Percentiles rank a stretch among this genome's conserved stretches.
Conservation (phyloP, 2,113 vertebrate species). For the Mionectes macconnelli region DNA sequence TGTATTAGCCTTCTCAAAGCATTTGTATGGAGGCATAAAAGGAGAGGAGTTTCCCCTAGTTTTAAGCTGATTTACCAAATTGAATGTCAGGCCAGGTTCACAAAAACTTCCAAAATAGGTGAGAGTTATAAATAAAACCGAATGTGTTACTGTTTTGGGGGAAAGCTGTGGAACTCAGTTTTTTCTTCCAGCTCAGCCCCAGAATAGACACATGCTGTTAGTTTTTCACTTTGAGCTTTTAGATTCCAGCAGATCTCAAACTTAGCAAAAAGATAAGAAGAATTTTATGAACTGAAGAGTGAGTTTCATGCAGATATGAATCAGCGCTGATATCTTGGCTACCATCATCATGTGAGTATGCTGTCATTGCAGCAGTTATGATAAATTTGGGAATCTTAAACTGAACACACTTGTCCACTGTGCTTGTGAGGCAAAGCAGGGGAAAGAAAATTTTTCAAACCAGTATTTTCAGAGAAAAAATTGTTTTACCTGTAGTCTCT, state of each 20-base stretch:
- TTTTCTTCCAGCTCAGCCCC: slow-evolving; percentile 40
- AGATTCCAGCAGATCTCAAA: slow-evolving; percentile 38
- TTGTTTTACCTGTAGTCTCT: background rate
- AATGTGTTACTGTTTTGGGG: slow-evolving; percentile 51
- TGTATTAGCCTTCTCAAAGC: background rate
- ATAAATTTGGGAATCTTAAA: slow-evolving; percentile 33
- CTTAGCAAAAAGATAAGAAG: slow-evolving; percentile 41
- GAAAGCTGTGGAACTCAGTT: slow-evolving; percentile 39
- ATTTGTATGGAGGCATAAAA: background rate
- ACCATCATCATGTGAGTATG: slow-evolving; percentile 40
- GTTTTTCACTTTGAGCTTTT: slow-evolving; percentile 45
- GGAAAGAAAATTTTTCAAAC: background rate
- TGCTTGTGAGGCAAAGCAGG: background rate
- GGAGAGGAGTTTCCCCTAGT: background rate
- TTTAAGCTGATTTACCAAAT: slow-evolving; percentile 1
- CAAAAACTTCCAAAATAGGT: slow-evolving; percentile 54
- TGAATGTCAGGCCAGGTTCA: slow-evolving; percentile 36
- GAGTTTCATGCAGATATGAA: slow-evolving; percentile 56
- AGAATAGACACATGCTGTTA: slow-evolving; percentile 55
- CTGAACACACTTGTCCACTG: background rate
- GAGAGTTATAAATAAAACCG: slow-evolving; percentile 50
- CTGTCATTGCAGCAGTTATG: slow-evolving; percentile 32
- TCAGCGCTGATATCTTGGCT: slow-evolving; percentile 48
- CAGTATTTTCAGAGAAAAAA: background rate
- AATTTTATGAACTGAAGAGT: slow-evolving; percentile 38